Percentiles rank a stretch among this genome's conserved stretches.
phyloP scores from a whole-genome alignment of 2,888 invertebrate genomes.

The Caenorhabditis sp. region DNA sequence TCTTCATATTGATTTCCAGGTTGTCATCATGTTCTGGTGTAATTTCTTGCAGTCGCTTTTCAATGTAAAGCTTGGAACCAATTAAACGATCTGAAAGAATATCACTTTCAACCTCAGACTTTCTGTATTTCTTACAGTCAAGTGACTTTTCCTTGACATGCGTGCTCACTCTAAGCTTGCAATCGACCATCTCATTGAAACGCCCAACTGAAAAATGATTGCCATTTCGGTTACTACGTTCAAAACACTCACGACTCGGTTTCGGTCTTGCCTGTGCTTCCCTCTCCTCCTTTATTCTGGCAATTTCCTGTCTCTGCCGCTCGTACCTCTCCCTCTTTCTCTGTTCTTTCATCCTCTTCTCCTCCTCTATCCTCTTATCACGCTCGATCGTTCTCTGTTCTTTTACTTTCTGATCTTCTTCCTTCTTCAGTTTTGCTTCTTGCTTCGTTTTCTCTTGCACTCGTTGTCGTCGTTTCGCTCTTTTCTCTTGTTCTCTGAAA shows the following conservation, averaged over 20 bases:
- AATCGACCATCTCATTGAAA: too few species aligned
- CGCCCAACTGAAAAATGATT: too few species aligned
- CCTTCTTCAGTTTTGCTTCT: neutral
- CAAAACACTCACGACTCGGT: neutral
- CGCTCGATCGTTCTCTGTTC: neutral
- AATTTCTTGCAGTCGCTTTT: neutral
- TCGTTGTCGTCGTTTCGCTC: constrained; percentile 1
- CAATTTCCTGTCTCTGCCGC: neutral
- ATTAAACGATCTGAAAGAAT: constrained; percentile 10
- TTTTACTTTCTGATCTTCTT: constrained; percentile 8
- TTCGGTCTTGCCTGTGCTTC: neutral
- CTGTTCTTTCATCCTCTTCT: constrained; percentile 3
- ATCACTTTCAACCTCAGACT: neutral
- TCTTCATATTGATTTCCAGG: neutral
- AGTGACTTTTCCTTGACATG: too few species aligned
- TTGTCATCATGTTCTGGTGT: neutral
- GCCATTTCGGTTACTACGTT: too few species aligned
- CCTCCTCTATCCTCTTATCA: neutral
- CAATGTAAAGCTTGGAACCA: neutral
- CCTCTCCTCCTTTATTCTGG: neutral
- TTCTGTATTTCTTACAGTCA: neutral
- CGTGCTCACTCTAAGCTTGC: too few species aligned
- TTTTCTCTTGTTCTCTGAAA: neutral
- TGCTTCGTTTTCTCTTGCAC: constrained; percentile 4
- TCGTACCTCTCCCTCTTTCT: neutral